Evolutionary conservation across 2,113 vertebrate genomes (phyloP).

Genomic region (Channa maculata): DNA sequence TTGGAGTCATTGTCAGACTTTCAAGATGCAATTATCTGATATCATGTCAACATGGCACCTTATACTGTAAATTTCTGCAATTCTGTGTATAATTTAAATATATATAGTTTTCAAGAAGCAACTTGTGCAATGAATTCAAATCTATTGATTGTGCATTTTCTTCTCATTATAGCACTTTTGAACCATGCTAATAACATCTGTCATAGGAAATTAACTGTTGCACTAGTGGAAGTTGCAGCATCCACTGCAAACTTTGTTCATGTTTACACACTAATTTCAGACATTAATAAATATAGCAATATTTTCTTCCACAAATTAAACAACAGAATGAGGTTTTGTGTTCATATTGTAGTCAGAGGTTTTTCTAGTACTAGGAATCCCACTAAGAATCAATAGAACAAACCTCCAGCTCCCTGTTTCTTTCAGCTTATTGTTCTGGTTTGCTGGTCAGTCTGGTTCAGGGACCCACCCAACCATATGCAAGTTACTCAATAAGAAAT

Average conservation of each 20-base stretch:
- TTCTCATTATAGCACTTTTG: not conserved
- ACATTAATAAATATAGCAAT: too few relatives aligned
- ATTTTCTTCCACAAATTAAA: too few relatives aligned
- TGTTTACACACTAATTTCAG: too few relatives aligned
- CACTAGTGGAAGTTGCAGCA: too few relatives aligned
- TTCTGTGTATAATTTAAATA: not conserved
- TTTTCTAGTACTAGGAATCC: not conserved
- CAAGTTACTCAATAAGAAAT: too few relatives aligned
- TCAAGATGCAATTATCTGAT: constrained; percentile 32
- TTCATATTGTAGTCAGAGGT: too few relatives aligned
- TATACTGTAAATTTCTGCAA: not conserved
- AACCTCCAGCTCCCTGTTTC: not conserved
- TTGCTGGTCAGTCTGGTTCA: too few relatives aligned
- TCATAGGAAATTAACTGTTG: too few relatives aligned
- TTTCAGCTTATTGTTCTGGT: too few relatives aligned
- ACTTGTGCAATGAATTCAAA: not conserved
- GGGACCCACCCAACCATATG: too few relatives aligned
- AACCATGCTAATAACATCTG: not conserved
- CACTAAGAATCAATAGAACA: not conserved
- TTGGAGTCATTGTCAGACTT: constrained; percentile 18
- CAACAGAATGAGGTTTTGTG: too few relatives aligned
- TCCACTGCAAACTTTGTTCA: too few relatives aligned
- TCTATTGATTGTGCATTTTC: not conserved
- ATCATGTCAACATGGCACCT: not conserved
- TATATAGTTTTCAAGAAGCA: not conserved